Base-by-base conservation (phyloP, 2,888 invertebrate genomes). In the Amblyjoppa proteus region DNA sequence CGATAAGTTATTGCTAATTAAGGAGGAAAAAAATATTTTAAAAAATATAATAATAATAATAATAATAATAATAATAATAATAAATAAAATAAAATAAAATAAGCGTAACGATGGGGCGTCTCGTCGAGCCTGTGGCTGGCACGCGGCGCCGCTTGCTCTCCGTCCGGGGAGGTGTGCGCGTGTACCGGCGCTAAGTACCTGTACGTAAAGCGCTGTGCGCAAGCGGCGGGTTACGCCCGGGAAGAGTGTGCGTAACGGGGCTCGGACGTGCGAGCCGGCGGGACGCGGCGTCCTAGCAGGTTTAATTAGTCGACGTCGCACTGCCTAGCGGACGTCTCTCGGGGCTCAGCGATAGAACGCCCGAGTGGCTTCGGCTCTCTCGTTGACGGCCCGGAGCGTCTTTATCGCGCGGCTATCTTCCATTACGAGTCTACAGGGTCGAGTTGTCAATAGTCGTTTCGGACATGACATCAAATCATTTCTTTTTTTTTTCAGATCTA, bases 1-100 rank as follows among this genome's bases (percentile, higher is more conserved):
- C 87, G 90, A 90, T 90, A 90, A 90, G 90, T 91, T 90, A 91
- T 91, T 89, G 89, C 89, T 90, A 90, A 91, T 91, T 91, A 90
- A 91, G 89, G 90, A 89, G 78, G 79, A 81, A 69, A 77, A 81
- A 73, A 58, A 11, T 41, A 41, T 41, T 41, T 41, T 5, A n/a
- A n/a, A 61, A 83, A 79, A 73, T 20, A 41, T 7, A 7, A 41
- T 41, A 41, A 41, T 91, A 90, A 91, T 89, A 91, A 90, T 90
- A 89, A 74, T 75, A 41, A 41, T 7, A 7, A 41, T 41, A 41
- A 41, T 91, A 90, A 91, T 89, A 91, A 90, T 90, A 88, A 70
- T 75, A 81, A 61, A n/a, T n/a, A 69, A 81, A 73, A 58, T 25
- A 9, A 61, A 83, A 75, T 79, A 53, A 73, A 73, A 90, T 89